phyloP scores from a whole-genome alignment of 2,113 vertebrate species.

The Cisticola juncidis region DNA sequence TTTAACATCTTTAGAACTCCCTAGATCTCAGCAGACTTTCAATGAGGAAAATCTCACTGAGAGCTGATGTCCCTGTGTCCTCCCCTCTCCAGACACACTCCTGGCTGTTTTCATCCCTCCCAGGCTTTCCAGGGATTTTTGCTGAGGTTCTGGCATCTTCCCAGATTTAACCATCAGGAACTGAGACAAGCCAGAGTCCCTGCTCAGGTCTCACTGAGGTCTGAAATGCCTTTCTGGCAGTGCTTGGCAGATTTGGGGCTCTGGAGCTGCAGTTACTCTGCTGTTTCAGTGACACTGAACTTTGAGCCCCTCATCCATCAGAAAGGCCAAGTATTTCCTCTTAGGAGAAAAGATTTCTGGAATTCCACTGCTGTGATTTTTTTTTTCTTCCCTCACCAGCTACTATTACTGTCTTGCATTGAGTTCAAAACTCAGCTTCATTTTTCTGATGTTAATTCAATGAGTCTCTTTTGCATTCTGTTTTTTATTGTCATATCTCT shows the following conservation, averaged over 20 bases:
- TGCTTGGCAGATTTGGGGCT: background rate
- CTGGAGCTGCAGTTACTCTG: background rate
- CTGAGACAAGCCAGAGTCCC: background rate
- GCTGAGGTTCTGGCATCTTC: background rate
- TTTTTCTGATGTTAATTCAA: background rate
- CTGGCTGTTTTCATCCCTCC: background rate
- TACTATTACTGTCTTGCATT: background rate
- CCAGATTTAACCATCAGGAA: constrained; percentile 16
- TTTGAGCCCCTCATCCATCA: constrained; percentile 15
- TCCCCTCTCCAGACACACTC: background rate
- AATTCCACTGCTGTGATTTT: background rate
- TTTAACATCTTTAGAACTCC: background rate
- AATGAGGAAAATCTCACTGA: background rate
- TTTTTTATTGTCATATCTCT: background rate
- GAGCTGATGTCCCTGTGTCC: background rate
- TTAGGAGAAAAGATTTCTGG: constrained; percentile 4
- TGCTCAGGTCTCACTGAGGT: background rate
- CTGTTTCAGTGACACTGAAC: constrained; percentile 1
- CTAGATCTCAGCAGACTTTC: background rate
- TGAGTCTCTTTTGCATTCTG: background rate
- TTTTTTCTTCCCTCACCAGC: background rate
- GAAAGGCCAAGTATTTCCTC: background rate
- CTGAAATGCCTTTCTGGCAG: constrained; percentile 38
- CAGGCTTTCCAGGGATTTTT: background rate
- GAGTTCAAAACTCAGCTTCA: background rate